phyloP scores from a whole-genome alignment of 2,797 vertebrate genomes.

The Coccyzus lansbergi region DNA sequence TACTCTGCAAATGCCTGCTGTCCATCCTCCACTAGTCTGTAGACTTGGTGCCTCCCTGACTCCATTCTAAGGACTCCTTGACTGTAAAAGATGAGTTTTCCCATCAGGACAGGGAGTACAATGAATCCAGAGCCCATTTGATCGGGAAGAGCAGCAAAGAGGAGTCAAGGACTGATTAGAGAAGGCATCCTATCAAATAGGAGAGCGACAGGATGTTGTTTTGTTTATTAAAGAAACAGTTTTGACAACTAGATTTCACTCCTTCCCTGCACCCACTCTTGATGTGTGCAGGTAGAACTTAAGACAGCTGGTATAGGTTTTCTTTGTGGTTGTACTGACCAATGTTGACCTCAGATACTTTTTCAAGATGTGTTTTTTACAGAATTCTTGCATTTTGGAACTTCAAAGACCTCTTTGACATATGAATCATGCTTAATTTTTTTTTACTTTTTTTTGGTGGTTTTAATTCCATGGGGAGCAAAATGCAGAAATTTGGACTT shows the following conservation, averaged over 20 bases:
- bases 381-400: background rate
- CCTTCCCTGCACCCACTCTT: background rate
- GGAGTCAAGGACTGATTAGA: background rate
- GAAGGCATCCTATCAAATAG: background rate
- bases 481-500: background rate
- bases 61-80: background rate
- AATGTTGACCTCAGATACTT: background rate
- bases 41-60: background rate
- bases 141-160: background rate
- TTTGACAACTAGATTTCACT: background rate
- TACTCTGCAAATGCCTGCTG: background rate
- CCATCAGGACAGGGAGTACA: rapidly evolving
- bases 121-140: background rate
- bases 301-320: background rate
- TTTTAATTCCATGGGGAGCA: background rate
- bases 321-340: background rate
- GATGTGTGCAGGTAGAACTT: background rate
- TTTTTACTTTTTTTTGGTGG: background rate
- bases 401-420: background rate
- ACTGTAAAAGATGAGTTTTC: background rate
- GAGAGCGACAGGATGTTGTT: background rate
- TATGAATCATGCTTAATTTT: background rate
- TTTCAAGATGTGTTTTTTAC: background rate
- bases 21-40: background rate
- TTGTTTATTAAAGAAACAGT: background rate